Percentiles rank a stretch among this genome's conserved stretches.
Conservation (phyloP, 2,797 vertebrate genomes). For the Hybognathus amarus region DNA sequence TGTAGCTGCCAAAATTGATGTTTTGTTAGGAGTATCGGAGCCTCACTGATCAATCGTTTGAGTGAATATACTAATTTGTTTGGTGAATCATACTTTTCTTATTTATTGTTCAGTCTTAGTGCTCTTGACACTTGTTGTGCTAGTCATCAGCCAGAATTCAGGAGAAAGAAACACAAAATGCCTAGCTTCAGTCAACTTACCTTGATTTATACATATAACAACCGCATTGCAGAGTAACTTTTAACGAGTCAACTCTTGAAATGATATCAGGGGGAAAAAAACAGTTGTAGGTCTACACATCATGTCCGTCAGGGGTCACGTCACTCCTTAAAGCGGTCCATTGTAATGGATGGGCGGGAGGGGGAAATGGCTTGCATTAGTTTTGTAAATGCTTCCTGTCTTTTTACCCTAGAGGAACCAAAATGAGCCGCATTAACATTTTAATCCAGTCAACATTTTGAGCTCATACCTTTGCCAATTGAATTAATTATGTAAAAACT, state of each 20-base stretch:
- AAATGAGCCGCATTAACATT: slow-evolving; percentile 26
- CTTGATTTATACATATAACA: slow-evolving; percentile 15
- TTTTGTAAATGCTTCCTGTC: slow-evolving; percentile 37
- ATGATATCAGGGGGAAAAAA: slow-evolving; percentile 31
- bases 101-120: slow-evolving; percentile 80
- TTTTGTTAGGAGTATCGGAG: slow-evolving; percentile 69
- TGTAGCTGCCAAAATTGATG: slow-evolving; percentile 74
- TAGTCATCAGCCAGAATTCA: slow-evolving; percentile 44
- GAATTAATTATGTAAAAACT: slow-evolving; percentile 38
- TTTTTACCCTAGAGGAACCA: slow-evolving; percentile 23
- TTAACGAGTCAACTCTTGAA: slow-evolving; percentile 25
- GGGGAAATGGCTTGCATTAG: slow-evolving; percentile 21
- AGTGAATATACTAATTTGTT: slow-evolving; percentile 68
- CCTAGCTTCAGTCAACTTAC: slow-evolving; percentile 31
- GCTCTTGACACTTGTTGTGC: slow-evolving; percentile 65
- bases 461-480: slow-evolving; percentile 38
- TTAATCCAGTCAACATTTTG: slow-evolving; percentile 21
- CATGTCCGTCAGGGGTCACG: slow-evolving; percentile 20
- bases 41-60: slow-evolving; percentile 57
- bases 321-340: slow-evolving; percentile 11
- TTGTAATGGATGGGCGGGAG: neutral
- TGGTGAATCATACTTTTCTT: slow-evolving; percentile 75
- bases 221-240: neutral
- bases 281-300: neutral
- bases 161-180: slow-evolving; percentile 46